These are phyloP conservation scores for Hucho hucho DNA, from an alignment of 2,113 vertebrate genomes.

Conservation along the genomic window DNA sequence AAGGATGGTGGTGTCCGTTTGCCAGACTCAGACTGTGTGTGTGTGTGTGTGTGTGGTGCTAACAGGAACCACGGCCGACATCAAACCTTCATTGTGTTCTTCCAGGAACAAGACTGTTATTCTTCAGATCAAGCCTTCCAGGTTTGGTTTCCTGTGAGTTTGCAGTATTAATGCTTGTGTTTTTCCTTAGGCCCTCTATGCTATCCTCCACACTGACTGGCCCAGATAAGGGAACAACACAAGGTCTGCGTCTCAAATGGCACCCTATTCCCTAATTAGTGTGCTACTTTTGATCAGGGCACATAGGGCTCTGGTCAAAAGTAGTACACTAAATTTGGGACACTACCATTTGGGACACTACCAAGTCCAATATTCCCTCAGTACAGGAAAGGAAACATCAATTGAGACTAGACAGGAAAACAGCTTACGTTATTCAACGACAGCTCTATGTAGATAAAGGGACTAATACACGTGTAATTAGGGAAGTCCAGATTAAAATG, in stretches of 20 bases:
- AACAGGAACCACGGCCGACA: slow-evolving; percentile 14
- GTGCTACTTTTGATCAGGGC: too few relatives aligned
- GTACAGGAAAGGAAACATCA: slow-evolving; percentile 42
- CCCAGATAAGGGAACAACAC: slow-evolving; percentile 15
- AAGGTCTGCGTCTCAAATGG: too few relatives aligned
- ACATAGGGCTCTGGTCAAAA: too few relatives aligned
- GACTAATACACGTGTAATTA: slow-evolving; percentile 50
- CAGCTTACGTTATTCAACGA: slow-evolving; percentile 16
- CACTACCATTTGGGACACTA: slow-evolving; percentile 12
- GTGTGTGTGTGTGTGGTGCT: slow-evolving; percentile 15
- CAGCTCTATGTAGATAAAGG: slow-evolving; percentile 38
- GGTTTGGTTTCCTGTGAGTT: slow-evolving; percentile 24
- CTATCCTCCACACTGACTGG: slow-evolving; percentile 12
- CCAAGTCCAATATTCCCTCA: slow-evolving; percentile 22
- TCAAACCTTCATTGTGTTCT: slow-evolving; percentile 2
- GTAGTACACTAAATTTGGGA: too few relatives aligned
- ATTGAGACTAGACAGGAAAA: slow-evolving; percentile 27
- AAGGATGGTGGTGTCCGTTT: neutral
- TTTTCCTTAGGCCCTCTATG: slow-evolving; percentile 20
- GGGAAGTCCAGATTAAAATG: slow-evolving; percentile 48
- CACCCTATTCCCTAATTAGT: too few relatives aligned
- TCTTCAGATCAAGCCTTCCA: slow-evolving; percentile 34
- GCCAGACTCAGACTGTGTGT: slow-evolving; percentile 1
- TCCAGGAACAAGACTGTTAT: slow-evolving; percentile 37
- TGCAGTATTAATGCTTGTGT: slow-evolving; percentile 38